Evolutionary conservation across 2,797 vertebrate species (phyloP), one percentile per base, ranked within the genome.

Genomic region (Ctenochaetus hawaiiensis): DNA sequence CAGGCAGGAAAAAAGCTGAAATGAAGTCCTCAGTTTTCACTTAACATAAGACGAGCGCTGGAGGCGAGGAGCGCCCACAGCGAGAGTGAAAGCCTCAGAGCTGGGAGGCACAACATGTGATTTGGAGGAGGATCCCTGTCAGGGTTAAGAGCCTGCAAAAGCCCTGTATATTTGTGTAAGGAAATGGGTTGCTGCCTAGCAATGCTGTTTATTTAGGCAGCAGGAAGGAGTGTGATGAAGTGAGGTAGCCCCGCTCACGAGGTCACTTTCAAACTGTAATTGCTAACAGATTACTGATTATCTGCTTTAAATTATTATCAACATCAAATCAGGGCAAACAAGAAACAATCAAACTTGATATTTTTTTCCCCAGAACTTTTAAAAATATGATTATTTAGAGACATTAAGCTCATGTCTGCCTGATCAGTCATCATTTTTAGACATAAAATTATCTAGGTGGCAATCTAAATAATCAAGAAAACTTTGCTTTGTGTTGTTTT

Each of bases 161-260:
- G 82, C 48, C 59, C 73, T 72, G 90, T 91, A 63, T 94, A 92
- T 95, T 94, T 95, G 92, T 93, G 88, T 89, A 89, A 94, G 93
- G 88, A 92, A 94, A 90, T 89, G 87, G 87, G 91, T 80, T 85
- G 90, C 91, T 93, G 92, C 91, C 90, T 92, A 92, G 92, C 90
- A 90, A 93, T 94, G 85, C 77, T 94, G 92, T 95, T 93, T 93
- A 92, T 93, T 91, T 93, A 93, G 91, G 91, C 92, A 89, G 91
- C 86, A 78, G 77, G 80, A 80, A 87, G 88, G 74, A 78, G 82
- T 58, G 80, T 78, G 86, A 82, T 80, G 89, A 78, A 75, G 87
- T 26, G 83, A 81, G 80, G 85, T 52, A 74, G 78, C 75, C 26
- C 54, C 8, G 11, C 67, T 77, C 49, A 17, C 61, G 58, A 75